phyloP scores from a whole-genome alignment of 1,140 invertebrate genomes.

The Temnothorax curvispinosus region DNA sequence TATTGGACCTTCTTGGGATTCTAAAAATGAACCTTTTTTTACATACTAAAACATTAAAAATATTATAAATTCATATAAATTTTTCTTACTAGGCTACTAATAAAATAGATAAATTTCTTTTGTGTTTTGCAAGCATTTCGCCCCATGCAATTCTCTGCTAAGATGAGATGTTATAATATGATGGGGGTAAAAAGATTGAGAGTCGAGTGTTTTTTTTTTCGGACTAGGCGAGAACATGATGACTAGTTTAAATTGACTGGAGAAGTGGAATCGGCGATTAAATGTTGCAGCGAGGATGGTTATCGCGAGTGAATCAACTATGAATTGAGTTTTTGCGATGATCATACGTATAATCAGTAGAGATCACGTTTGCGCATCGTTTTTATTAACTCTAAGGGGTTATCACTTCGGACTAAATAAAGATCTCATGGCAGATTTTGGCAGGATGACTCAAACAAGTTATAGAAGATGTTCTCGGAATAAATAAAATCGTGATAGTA shows the following conservation, averaged over 20 bases:
- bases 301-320: constrained; percentile 13
- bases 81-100: no score
- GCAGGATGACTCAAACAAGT: neutral
- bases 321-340: constrained; percentile 15
- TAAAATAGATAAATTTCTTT: constrained; percentile 13
- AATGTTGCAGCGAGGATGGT: constrained; percentile 15
- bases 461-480: constrained; percentile 21
- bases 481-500: constrained; percentile 36
- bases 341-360: constrained; percentile 6
- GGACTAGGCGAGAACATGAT: constrained; percentile 24
- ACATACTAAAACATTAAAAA: neutral
- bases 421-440: constrained; percentile 49
- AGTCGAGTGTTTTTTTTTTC: neutral
- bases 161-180: constrained; percentile 6
- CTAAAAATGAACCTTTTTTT: neutral
- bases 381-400: constrained; percentile 21
- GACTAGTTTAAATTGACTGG: constrained; percentile 62
- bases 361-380: constrained; percentile 34
- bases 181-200: constrained; percentile 4
- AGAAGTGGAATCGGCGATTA: constrained; percentile 63
- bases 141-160: neutral
- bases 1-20: neutral
- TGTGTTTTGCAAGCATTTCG: constrained; percentile 8
- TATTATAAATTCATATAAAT: neutral
- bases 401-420: constrained; percentile 14